Evolutionary conservation across 1,140 invertebrate species (phyloP).

Genomic region (Adoxophyes honmai): DNA sequence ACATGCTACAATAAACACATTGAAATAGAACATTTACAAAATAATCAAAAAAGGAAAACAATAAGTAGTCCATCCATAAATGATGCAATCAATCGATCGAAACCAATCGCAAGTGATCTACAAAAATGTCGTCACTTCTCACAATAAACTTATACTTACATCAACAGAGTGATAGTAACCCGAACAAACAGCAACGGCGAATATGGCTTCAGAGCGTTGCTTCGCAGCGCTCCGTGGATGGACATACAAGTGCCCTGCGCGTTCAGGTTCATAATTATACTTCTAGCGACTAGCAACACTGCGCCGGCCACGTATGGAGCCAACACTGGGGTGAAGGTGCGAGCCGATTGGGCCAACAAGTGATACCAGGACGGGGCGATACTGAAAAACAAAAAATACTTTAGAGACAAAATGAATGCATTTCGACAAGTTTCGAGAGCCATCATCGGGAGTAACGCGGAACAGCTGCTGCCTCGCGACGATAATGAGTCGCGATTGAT

Average conservation of each 20-base stretch:
- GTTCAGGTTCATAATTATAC: slow-evolving; percentile 37
- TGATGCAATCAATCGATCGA: too few species aligned
- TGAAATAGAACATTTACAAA: too few species aligned
- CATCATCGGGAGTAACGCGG: too few species aligned
- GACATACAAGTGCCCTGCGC: slow-evolving; percentile 38
- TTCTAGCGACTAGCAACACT: slow-evolving; percentile 44
- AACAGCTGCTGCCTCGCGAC: too few species aligned
- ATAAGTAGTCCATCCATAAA: too few species aligned
- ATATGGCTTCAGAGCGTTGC: slow-evolving; percentile 52
- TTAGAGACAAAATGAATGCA: too few species aligned
- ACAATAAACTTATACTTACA: slow-evolving; percentile 54
- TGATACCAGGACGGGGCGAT: slow-evolving; percentile 58
- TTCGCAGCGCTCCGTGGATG: slow-evolving; percentile 47
- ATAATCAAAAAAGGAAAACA: too few species aligned
- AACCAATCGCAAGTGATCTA: too few species aligned
- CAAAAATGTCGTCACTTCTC: too few species aligned
- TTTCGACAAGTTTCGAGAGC: too few species aligned
- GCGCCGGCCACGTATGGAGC: slow-evolving; percentile 54
- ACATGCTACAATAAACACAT: too few species aligned
- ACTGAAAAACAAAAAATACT: slow-evolving; percentile 35
- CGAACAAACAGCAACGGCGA: slow-evolving; percentile 45
- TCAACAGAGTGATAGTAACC: slow-evolving; percentile 30
- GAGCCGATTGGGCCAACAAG: slow-evolving; percentile 44
- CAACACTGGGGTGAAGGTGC: slow-evolving; percentile 51
- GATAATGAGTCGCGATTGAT: too few species aligned